Conservation (phyloP, 2,888 invertebrate genomes). For the Chirona hameri region DNA sequence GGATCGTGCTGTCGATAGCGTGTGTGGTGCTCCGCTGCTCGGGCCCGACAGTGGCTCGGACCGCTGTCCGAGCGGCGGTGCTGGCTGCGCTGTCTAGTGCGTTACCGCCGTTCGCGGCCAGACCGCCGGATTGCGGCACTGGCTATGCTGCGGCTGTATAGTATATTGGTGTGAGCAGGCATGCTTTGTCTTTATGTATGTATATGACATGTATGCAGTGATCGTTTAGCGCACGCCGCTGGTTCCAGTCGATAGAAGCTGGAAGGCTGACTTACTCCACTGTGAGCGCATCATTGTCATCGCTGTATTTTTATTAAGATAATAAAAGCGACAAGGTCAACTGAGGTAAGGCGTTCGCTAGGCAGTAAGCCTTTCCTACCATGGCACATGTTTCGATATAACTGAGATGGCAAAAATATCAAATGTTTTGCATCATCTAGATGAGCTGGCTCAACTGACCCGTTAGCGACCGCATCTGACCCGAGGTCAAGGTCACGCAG, state of each 20-base stretch:
- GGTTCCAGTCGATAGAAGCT: no score
- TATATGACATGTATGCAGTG: background rate
- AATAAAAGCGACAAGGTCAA: slow-evolving; percentile 24
- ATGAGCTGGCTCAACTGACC: background rate
- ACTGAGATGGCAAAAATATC: slow-evolving; percentile 11
- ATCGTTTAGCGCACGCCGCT: no score
- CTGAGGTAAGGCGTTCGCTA: background rate
- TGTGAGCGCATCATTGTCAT: no score
- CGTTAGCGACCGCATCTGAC: background rate
- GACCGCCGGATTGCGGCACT: no score
- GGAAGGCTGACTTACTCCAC: no score
- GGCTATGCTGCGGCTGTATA: no score
- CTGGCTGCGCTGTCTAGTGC: no score
- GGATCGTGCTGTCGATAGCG: no score
- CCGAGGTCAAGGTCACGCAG: background rate
- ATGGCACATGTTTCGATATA: background rate
- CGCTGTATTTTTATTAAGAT: slow-evolving; percentile 28
- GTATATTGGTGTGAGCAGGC: background rate
- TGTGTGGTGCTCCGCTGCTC: no score
- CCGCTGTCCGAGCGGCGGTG: no score
- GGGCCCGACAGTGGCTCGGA: no score
- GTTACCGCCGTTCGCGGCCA: no score
- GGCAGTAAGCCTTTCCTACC: background rate
- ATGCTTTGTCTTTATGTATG: background rate
- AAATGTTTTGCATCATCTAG: background rate